phyloP scores from a whole-genome alignment of 2,888 invertebrate genomes.

The Heliconius erato region DNA sequence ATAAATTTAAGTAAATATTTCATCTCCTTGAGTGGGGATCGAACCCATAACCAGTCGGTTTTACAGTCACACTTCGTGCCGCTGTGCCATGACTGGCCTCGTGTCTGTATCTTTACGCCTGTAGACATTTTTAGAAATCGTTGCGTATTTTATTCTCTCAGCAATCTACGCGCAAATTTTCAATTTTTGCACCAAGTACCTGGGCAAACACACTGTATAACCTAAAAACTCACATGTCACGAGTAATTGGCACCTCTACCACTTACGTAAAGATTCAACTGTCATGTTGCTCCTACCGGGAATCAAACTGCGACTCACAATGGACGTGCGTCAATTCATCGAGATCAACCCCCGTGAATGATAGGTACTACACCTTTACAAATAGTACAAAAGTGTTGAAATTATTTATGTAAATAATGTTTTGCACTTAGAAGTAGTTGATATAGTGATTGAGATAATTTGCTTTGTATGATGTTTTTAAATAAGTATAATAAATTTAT shows the following conservation, averaged over 20 bases:
- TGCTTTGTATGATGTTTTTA: too few relatives aligned
- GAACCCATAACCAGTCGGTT: too few relatives aligned
- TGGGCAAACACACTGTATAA: slow-evolving; percentile 3
- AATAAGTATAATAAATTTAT: too few relatives aligned
- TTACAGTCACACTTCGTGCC: too few relatives aligned
- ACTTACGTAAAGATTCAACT: slow-evolving; percentile 61
- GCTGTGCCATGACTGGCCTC: too few relatives aligned
- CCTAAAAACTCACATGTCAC: slow-evolving; percentile 37
- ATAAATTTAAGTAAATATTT: too few relatives aligned
- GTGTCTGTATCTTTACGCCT: too few relatives aligned
- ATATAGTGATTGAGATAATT: too few relatives aligned
- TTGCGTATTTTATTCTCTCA: not conserved
- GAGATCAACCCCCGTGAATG: slow-evolving; percentile 28
- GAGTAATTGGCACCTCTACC: slow-evolving; percentile 58
- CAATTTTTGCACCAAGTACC: not conserved
- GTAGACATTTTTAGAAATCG: not conserved
- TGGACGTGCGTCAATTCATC: slow-evolving; percentile 61
- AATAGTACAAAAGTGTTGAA: not conserved
- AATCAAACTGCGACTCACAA: slow-evolving; percentile 67
- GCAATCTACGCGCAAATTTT: too few relatives aligned
- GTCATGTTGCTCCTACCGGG: slow-evolving; percentile 52
- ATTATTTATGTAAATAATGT: not conserved
- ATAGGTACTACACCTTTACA: not conserved
- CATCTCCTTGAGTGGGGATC: too few relatives aligned
- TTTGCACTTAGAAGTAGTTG: not conserved